Evolutionary conservation across 2,113 vertebrate species (phyloP).

Genomic region (Lipotes vexillifer): DNA sequence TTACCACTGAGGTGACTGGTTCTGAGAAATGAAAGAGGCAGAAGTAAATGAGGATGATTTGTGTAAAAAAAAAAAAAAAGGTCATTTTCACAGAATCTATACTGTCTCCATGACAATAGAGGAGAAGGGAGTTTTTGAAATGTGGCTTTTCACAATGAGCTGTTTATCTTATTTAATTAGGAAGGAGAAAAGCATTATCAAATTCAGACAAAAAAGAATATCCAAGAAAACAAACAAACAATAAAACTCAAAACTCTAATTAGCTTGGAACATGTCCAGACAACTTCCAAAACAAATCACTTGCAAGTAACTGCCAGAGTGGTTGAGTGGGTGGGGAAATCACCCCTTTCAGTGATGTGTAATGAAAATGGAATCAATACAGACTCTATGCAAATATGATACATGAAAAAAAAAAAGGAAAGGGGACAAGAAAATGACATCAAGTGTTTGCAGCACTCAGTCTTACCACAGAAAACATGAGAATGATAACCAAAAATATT

Average conservation of each 20-base stretch:
- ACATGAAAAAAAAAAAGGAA: too few species aligned
- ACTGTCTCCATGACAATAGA: background rate
- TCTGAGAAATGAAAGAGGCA: background rate
- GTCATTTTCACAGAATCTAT: background rate
- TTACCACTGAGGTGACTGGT: rapidly evolving
- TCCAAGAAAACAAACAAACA: background rate
- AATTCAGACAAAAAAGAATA: background rate
- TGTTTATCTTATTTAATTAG: background rate
- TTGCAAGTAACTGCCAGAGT: background rate
- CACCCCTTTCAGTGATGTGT: background rate
- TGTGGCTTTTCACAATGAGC: background rate
- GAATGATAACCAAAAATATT: background rate
- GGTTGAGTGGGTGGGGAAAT: background rate
- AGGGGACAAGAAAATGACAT: background rate
- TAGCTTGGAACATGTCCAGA: background rate
- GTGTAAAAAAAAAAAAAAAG: background rate
- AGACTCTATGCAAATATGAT: background rate
- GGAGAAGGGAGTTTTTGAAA: background rate
- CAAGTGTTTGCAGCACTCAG: background rate
- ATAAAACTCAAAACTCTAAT: background rate
- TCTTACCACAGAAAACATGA: background rate
- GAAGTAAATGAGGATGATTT: background rate
- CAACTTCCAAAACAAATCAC: background rate
- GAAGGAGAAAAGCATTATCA: background rate
- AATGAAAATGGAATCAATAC: background rate